Evolutionary conservation across 2,888 invertebrate genomes (phyloP), one percentile per base, ranked within the genome.

Genomic region (Tenthredo notha): DNA sequence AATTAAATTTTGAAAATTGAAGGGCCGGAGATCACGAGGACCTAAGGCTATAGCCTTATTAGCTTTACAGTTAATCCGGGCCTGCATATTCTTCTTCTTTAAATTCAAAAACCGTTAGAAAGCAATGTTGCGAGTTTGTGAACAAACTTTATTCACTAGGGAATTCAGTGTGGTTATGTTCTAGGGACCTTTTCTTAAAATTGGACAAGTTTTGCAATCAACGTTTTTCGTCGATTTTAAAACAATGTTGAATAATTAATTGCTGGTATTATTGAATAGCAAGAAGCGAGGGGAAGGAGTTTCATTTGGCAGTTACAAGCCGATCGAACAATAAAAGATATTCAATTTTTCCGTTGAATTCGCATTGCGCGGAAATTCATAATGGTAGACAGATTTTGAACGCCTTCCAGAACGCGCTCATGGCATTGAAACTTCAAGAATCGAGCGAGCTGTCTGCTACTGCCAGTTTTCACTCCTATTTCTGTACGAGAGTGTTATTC

Each of bases 31-130:
- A n/a, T n/a, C n/a, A n/a, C n/a, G n/a, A n/a, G n/a, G n/a, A n/a
- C n/a, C n/a, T n/a, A n/a, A n/a, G n/a, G n/a, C n/a, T n/a, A n/a
- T n/a, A n/a, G n/a, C n/a, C n/a, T n/a, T n/a, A n/a, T n/a, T n/a
- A n/a, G n/a, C n/a, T n/a, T n/a, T n/a, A n/a, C n/a, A n/a, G n/a
- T n/a, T n/a, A n/a, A n/a, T n/a, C n/a, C n/a, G n/a, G n/a, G n/a
- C n/a, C n/a, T n/a, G n/a, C 50, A 33, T 77, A 33, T 77, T 50
- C 25, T 37, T 40, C 33, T 29, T 21, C 50, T 77, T 77, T 29
- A 74, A 77, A 77, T 77, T 77, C 77, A 77, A 77, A 77, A 77
- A 54, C 77, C 77, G 77, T 77, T 77, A 54, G 18, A 29, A 10
- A 40, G 25, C 77, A 77, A n/a, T 15, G 77, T n/a, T 54, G 77